Evolutionary conservation across 2,113 vertebrate species (phyloP).

Genomic region (Podarcis raffonei): DNA sequence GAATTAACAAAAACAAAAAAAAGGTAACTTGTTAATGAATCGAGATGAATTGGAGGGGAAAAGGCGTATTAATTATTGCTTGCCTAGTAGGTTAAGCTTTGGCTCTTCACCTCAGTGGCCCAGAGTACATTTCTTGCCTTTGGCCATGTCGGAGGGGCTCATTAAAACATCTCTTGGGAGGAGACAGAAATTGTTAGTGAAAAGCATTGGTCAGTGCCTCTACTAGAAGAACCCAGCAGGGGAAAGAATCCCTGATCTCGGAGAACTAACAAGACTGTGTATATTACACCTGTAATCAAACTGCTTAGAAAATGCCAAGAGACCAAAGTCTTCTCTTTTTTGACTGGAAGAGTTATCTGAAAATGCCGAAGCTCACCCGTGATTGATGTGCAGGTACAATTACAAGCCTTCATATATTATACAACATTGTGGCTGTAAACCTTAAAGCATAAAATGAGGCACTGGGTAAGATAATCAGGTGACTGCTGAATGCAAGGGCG

Average conservation of each 20-base stretch:
- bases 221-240: conserved; percentile 69
- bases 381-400: conserved; percentile 90
- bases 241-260: conserved; percentile 74
- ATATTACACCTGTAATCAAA: conserved; percentile 90
- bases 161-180: conserved; percentile 92
- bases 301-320: conserved; percentile 77
- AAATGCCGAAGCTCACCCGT: conserved; percentile 83
- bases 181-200: conserved; percentile 91
- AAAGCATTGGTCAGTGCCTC: conserved; percentile 87
- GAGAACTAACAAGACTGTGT: conserved; percentile 79
- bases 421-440: conserved; percentile 82
- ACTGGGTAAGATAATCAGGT: conserved; percentile 73
- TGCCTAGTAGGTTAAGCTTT: conserved; percentile 89
- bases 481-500: conserved; percentile 73
- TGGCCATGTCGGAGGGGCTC: conserved; percentile 94
- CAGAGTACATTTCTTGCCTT: conserved; percentile 86
- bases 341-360: conserved; percentile 81
- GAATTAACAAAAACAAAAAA: conserved; percentile 32
- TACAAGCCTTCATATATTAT: conserved; percentile 88
- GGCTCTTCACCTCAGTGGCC: conserved; percentile 93
- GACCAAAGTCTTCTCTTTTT: conserved; percentile 70
- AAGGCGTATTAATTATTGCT: conserved; percentile 92
- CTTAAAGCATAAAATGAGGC: conserved; percentile 88
- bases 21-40: conserved; percentile 86
- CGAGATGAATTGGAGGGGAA: conserved; percentile 77